A percentile compares a stretch with the other conserved stretches of the same genome.
These are phyloP conservation scores for Pelagia noctiluca DNA, from an alignment of 30 jellyfish, hydroid and myxozoan genomes.

Conservation along the genomic window DNA sequence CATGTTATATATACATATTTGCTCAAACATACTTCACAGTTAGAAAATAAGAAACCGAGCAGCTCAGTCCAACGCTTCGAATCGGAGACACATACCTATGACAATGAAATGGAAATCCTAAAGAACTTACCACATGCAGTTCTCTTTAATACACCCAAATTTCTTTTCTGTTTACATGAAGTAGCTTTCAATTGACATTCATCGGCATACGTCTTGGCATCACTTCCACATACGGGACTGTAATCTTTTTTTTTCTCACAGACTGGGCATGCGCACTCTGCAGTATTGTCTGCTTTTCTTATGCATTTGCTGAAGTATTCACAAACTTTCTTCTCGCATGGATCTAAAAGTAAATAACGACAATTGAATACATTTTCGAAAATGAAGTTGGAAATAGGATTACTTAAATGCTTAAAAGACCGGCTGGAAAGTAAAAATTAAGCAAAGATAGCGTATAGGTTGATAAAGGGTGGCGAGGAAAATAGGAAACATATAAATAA, in stretches of 20 bases:
- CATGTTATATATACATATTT: too few relatives aligned
- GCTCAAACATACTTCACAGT: too few relatives aligned
- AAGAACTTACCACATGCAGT: constrained; percentile 82
- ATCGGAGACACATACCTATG: not conserved
- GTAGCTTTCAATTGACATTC: constrained; percentile 52
- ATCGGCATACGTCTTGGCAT: constrained; percentile 72
- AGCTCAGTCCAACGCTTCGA: constrained; percentile 16
- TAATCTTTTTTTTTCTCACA: constrained; percentile 19
- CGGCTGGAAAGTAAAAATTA: too few relatives aligned
- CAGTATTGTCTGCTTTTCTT: constrained; percentile 50
- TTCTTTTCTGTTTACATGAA: constrained; percentile 53
- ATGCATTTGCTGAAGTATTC: constrained; percentile 59
- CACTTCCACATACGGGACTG: constrained; percentile 72
- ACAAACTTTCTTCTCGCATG: constrained; percentile 61
- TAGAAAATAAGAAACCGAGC: too few relatives aligned
- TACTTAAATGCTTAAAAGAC: too few relatives aligned
- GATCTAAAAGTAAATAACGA: constrained; percentile 29
- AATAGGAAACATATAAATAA: too few relatives aligned
- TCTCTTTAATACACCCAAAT: constrained; percentile 2
- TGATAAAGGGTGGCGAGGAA: too few relatives aligned
- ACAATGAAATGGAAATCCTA: not conserved
- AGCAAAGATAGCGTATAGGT: too few relatives aligned
- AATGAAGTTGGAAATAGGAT: too few relatives aligned
- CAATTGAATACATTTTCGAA: too few relatives aligned
- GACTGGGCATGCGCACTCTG: constrained; percentile 81